Conservation (phyloP, 2,797 vertebrate species). For the Lacerta bilineata region DNA sequence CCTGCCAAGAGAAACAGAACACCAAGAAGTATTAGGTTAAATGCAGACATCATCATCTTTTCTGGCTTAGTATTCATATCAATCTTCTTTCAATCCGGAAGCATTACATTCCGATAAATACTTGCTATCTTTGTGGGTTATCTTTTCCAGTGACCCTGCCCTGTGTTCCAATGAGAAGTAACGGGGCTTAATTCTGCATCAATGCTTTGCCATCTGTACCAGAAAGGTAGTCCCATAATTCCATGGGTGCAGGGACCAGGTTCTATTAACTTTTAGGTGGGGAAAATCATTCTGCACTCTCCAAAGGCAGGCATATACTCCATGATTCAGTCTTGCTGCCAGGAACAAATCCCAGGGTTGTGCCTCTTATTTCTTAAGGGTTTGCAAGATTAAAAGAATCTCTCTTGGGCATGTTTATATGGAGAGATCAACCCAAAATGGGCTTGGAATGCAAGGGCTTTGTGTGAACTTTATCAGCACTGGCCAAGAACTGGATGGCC, state of each 20-base stretch:
- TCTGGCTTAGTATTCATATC: neutral
- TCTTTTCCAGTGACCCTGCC: neutral
- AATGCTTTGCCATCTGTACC: neutral
- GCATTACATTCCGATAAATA: neutral
- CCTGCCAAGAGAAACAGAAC: constrained; percentile 79
- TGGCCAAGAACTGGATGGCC: neutral
- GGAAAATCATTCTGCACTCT: neutral
- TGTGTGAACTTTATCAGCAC: neutral
- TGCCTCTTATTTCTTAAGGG: neutral
- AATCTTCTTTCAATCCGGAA: neutral
- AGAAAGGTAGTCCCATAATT: neutral
- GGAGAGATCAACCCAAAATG: neutral
- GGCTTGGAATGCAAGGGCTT: neutral
- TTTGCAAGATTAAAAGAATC: neutral
- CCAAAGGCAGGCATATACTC: neutral
- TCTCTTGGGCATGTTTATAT: neutral
- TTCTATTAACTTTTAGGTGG: neutral
- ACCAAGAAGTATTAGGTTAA: neutral
- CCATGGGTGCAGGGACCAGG: neutral
- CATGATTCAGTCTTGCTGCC: too few relatives aligned
- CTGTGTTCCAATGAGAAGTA: neutral
- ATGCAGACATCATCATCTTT: neutral
- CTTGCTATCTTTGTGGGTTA: neutral
- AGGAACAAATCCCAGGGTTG: neutral
- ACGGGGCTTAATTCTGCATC: neutral